Evolutionary conservation across 2,888 invertebrate species (phyloP), one percentile per base, ranked within the genome.

Genomic region (Brachynemurus nebulosus): DNA sequence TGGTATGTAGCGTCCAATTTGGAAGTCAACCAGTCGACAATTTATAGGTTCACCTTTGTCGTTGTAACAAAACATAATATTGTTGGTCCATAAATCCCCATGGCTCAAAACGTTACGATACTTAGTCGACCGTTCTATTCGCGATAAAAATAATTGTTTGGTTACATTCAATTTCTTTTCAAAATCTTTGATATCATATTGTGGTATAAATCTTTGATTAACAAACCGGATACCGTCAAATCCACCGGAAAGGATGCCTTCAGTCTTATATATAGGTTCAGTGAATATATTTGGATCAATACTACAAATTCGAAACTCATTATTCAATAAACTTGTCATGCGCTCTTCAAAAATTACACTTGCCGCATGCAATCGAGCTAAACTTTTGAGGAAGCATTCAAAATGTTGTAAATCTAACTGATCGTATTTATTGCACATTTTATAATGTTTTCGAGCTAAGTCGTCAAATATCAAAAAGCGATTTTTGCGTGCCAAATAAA

Each of bases 31-130:
- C 9, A 37, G 12, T 16, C 19, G 12, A 18, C 18, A 18, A 19
- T 37, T n/a, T 37, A 37, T 20, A 8, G 20, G 19, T 37, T 37
- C 19, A 11, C 17, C 20, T 18, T 37, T 9, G 3, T 16, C 18
- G 19, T 37, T 17, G n/a, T 37, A 37, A 12, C n/a, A 19, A n/a
- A 37, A 37, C 37, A 37, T 37, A 3, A 17, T 17, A 37, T 37
- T 37, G 4, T 18, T 37, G 6, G 19, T 8, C 37, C 37, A 37
- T 18, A 37, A 37, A 37, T 37, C 37, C 1, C 37, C 20, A 20
- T 37, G 37, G 7, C 19, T 37, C 17, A 37, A 37, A 37, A 37
- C 37, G 11, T 37, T 37, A 18, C 30, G 30, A 30, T 30, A 30
- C 5, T n/a, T 30, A 12, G n/a, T 30, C 8, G 30, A 30, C n/a